Base-by-base conservation (phyloP, 2,888 invertebrate genomes). In the Parasteatoda lunata region DNA sequence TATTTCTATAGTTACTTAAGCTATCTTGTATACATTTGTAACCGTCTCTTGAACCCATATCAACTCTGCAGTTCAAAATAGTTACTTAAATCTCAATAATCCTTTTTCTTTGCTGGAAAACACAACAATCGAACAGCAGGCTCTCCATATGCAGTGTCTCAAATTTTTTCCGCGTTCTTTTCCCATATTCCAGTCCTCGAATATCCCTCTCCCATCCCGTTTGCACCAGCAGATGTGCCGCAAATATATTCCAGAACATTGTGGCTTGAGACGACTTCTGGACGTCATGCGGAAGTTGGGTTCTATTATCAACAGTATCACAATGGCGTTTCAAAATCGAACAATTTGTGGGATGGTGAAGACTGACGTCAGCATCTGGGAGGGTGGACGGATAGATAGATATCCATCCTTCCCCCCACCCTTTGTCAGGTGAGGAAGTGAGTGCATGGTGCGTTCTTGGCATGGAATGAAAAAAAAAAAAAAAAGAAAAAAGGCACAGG, bases 81-180 rank as follows among this genome's bases (percentile, higher is more conserved):
- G 30, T 30, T 30, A 30, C 30, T 1, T 30, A 30, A 30, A 30
- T 30, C 30, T 30, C 30, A 30, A 30, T 30, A 30, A 30, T 30
- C 2, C 30, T 30, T 30, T 30, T 30, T 30, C 30, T 30, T 30
- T 30, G 30, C 30, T 30, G 30, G 30, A 30, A 30, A 30, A 30
- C 30, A 30, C 30, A 30, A 30, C 30, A 30, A 30, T 30, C 30
- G 30, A 30, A 30, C 30, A 30, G 30, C 30, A 30, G 30, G 30
- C 30, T 30, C 30, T 30, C 30, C 30, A 30, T 30, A 30, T 30
- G 30, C 30, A 30, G 30, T 54, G 30, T 73, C 47, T 54, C 54
- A 13, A 30, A 65, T 65, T 64, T 76, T 59, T 75, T 75, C 59
- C 59, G 59, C 59, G 59, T 59, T 59, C 59, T 59, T 59, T 59